Percentiles rank a stretch among this genome's conserved stretches.
phyloP scores from a whole-genome alignment of 2,113 vertebrate species.

The Pongo abelii region DNA sequence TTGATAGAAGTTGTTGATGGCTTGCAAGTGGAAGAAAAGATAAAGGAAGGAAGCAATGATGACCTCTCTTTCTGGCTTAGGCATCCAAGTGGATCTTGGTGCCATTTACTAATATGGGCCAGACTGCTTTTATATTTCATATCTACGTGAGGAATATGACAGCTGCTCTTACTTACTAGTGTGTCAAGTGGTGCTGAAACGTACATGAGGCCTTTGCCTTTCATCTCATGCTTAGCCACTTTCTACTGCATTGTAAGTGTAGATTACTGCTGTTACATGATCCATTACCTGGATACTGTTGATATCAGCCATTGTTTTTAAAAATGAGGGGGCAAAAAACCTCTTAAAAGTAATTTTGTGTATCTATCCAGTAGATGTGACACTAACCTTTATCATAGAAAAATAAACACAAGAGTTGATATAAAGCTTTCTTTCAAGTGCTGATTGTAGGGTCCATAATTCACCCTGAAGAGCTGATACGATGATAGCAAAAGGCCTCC shows the following conservation, averaged over 20 bases:
- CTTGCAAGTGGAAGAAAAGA: not conserved
- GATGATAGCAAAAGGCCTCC: conserved; percentile 68
- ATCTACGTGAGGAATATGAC: not conserved
- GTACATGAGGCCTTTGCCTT: not conserved
- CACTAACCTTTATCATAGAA: not conserved
- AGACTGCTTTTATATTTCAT: not conserved
- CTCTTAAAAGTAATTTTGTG: not conserved
- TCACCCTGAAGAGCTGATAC: conserved; percentile 58
- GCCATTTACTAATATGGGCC: not conserved
- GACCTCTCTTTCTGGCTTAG: not conserved
- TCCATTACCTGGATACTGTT: not conserved
- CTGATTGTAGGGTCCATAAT: conserved; percentile 59
- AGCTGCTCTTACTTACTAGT: not conserved
- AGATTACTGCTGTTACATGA: not conserved
- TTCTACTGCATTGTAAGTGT: not conserved
- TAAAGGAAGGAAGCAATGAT: not conserved
- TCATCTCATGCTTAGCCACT: not conserved
- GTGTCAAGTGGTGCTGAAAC: not conserved
- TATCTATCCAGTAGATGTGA: not conserved
- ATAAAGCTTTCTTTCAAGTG: conserved; percentile 65
- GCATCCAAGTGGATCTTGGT: not conserved
- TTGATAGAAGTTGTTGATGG: not conserved
- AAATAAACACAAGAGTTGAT: not conserved
- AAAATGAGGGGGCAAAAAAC: not conserved
- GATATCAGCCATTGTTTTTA: not conserved